Conservation (phyloP, 2,888 invertebrate genomes). For the Gnatocerus cornutus region DNA sequence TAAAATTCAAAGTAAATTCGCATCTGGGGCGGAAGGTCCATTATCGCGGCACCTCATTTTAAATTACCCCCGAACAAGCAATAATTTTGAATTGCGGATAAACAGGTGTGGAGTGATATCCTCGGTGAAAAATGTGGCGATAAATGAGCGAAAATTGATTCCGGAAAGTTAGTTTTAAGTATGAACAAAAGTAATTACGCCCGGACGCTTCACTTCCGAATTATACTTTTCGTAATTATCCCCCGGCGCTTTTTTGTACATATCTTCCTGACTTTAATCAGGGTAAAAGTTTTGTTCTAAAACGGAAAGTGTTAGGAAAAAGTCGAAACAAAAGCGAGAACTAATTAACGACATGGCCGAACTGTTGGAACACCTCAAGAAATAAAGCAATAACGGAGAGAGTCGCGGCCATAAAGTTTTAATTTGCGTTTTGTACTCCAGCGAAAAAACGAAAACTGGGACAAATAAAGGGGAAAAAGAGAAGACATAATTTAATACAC, state of each 20-base stretch:
- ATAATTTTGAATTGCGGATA: slow-evolving; percentile 26
- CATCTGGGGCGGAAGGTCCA: slow-evolving; percentile 33
- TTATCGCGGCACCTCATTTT: slow-evolving; percentile 36
- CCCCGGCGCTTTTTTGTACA: slow-evolving; percentile 29
- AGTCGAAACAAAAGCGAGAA: slow-evolving; percentile 19
- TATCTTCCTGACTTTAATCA: slow-evolving; percentile 42
- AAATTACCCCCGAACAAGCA: slow-evolving; percentile 26
- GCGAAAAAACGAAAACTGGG: slow-evolving; percentile 25
- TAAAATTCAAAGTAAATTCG: slow-evolving; percentile 47
- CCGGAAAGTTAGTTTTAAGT: slow-evolving; percentile 6
- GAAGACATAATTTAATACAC: slow-evolving; percentile 42
- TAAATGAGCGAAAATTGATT: neutral
- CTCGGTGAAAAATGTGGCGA: slow-evolving; percentile 6
- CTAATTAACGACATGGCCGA: slow-evolving; percentile 30
- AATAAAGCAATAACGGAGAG: slow-evolving; percentile 32
- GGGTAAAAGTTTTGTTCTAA: slow-evolving; percentile 43
- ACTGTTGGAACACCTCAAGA: slow-evolving; percentile 38
- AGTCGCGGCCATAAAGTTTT: slow-evolving; percentile 35
- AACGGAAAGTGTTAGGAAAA: slow-evolving; percentile 27
- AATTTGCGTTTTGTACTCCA: slow-evolving; percentile 28
- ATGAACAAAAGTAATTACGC: slow-evolving; percentile 41
- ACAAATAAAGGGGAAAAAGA: slow-evolving; percentile 42
- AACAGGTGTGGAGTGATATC: slow-evolving; percentile 14
- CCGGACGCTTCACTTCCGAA: slow-evolving; percentile 41
- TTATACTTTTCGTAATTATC: slow-evolving; percentile 45